These are phyloP conservation scores for Drosophila asahinai DNA, from an alignment of 1,140 invertebrate species.

Conservation along the genomic window DNA sequence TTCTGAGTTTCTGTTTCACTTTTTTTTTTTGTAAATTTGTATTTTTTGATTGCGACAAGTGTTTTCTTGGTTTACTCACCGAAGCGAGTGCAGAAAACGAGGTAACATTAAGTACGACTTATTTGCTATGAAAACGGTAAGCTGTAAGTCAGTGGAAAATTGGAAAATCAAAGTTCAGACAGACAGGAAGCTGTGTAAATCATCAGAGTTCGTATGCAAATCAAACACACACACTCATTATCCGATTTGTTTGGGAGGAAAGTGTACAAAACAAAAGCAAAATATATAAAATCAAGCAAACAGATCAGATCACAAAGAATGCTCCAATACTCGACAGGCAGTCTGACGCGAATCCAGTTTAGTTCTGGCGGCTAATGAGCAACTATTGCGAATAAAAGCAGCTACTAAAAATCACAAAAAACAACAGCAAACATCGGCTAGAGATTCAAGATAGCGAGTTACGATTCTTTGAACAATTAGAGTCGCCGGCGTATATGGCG, in stretches of 20 bases:
- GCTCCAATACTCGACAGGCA: slow-evolving; percentile 33
- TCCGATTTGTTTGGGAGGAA: slow-evolving; percentile 35
- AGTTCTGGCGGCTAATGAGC: slow-evolving; percentile 48
- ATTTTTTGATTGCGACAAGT: slow-evolving; percentile 7
- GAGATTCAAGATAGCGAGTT: slow-evolving; percentile 35
- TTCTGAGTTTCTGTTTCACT: slow-evolving; percentile 1
- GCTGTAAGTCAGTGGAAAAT: not conserved
- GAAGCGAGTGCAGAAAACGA: not conserved
- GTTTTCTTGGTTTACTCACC: slow-evolving; percentile 22
- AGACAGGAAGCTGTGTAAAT: slow-evolving; percentile 69
- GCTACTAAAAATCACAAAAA: slow-evolving; percentile 14
- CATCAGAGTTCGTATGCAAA: slow-evolving; percentile 77
- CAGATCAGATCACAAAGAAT: slow-evolving; percentile 43
- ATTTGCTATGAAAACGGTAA: too few relatives aligned
- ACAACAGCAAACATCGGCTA: slow-evolving; percentile 16
- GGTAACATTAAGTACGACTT: slow-evolving; percentile 2
- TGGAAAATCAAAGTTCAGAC: not conserved
- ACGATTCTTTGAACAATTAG: slow-evolving; percentile 76
- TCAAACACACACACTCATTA: slow-evolving; percentile 35
- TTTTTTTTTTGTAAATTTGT: not conserved
- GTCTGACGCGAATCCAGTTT: slow-evolving; percentile 51
- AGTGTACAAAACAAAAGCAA: not conserved
- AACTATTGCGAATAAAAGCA: slow-evolving; percentile 15
- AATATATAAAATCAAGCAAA: slow-evolving; percentile 7
- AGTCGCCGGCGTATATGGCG: slow-evolving; percentile 65